Evolutionary conservation across 2,797 vertebrate genomes (phyloP), one percentile per base, ranked within the genome.

Genomic region (Potorous gilbertii): DNA sequence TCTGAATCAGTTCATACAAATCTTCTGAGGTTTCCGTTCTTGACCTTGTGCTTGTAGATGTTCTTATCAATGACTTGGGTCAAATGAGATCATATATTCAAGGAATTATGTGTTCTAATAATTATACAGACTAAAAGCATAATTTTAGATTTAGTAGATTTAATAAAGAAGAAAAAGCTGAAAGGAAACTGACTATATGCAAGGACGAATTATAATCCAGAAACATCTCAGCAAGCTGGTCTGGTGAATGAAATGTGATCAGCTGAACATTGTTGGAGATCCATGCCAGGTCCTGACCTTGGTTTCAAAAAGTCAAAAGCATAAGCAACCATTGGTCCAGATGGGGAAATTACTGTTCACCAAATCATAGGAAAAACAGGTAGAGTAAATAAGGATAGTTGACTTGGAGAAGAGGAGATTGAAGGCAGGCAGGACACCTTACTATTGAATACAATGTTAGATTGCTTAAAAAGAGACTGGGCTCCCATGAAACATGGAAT

Each of bases 171-270:
- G 34, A 18, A 66, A 34, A 34, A 62, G 16, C 3, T 66, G 14
- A n/a, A 31, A n/a, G 34, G 4, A 66, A 4, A 6, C 34, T n/a
- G 1, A n/a, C 1, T 5, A 18, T 8, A n/a, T n/a, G 1, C 14
- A n/a, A 1, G 62, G 14, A 18, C 16, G 31, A n/a, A n/a, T n/a
- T 14, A n/a, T 34, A 14, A 66, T n/a, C 13, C 34, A 66, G 34
- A 66, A 66, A 5, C 3, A 16, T 0, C 5, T 66, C 62, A 66
- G 14, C 62, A n/a, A 18, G 5, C 0, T 66, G 62, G 5, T 13
- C 54, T 13, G 12, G 54, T 54, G 54, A 54, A 54, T 54, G 54
- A 54, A 54, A 54, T 54, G 34, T n/a, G 13, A 18, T n/a, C 31
- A 66, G 14, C 1, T 54, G 54, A 54, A 54, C 6, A 18, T 66